phyloP scores from a whole-genome alignment of 2,797 vertebrate species.

The Sebastes flavidus region DNA sequence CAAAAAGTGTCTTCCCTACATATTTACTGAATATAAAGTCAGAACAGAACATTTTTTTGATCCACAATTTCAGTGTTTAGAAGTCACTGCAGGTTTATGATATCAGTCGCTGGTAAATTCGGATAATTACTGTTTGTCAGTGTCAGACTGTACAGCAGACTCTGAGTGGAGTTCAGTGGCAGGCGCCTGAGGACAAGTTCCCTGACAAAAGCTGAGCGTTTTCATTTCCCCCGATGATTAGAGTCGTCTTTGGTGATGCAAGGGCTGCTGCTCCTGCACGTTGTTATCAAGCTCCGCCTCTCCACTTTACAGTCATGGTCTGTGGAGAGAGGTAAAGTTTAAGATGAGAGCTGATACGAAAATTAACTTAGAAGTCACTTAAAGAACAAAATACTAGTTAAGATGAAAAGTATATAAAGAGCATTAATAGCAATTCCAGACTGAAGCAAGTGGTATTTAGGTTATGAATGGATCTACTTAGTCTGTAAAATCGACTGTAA shows the following conservation, averaged over 20 bases:
- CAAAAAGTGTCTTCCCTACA: constrained; percentile 12
- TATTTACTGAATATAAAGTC: constrained; percentile 33
- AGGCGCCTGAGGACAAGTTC: constrained; percentile 45
- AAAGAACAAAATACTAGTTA: background rate
- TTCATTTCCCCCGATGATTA: constrained; percentile 79
- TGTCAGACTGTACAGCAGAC: background rate
- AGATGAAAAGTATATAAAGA: background rate
- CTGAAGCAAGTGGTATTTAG: background rate
- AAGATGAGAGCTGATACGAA: background rate
- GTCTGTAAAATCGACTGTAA: background rate
- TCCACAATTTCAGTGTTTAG: constrained; percentile 20
- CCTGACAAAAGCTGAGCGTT: constrained; percentile 22
- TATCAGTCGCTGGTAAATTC: constrained; percentile 29
- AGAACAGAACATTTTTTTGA: constrained; percentile 8
- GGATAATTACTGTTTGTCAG: constrained; percentile 25
- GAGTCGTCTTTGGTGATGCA: constrained; percentile 88
- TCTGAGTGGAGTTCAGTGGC: constrained; percentile 47
- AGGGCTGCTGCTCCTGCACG: constrained; percentile 83
- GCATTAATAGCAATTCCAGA: background rate
- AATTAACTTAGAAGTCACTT: background rate
- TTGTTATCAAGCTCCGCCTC: constrained; percentile 75
- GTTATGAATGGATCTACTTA: background rate
- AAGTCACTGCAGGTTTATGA: constrained; percentile 20
- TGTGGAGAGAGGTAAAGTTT: constrained; percentile 63
- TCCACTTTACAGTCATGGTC: constrained; percentile 88